These are phyloP conservation scores for Tachuris rubrigastra DNA, from an alignment of 2,113 vertebrate species.

Conservation along the genomic window DNA sequence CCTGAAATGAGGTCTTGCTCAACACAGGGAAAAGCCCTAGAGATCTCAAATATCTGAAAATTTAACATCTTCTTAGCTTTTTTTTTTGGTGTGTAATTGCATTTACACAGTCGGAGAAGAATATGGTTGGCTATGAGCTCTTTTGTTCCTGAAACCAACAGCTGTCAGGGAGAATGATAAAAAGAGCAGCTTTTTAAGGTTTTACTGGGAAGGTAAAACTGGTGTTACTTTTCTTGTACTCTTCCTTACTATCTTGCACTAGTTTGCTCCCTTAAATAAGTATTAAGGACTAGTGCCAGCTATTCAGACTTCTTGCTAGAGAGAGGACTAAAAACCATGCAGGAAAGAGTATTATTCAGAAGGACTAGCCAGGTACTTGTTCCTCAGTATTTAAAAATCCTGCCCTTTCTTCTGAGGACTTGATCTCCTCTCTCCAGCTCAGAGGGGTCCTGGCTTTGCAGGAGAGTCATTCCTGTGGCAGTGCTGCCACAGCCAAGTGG, in stretches of 20 bases:
- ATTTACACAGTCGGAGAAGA: neutral
- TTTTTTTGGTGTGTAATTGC: neutral
- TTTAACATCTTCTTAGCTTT: neutral
- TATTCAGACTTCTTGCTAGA: neutral
- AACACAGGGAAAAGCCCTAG: neutral
- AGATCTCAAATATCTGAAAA: neutral
- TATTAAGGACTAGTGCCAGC: neutral
- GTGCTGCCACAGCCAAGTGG: neutral
- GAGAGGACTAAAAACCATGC: neutral
- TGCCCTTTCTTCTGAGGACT: neutral
- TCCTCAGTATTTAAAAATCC: neutral
- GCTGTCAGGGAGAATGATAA: neutral
- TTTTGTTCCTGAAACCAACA: neutral
- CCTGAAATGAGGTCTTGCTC: neutral
- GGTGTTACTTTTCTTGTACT: neutral
- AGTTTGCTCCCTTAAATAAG: neutral
- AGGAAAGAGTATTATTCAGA: neutral
- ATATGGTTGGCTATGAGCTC: neutral
- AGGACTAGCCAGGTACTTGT: neutral
- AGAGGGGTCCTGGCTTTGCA: neutral
- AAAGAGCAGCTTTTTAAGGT: neutral
- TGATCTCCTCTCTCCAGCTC: neutral
- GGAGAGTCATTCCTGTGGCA: neutral
- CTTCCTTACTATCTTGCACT: neutral
- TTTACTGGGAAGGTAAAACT: neutral